Evolutionary conservation across 2,113 vertebrate genomes (phyloP).

Genomic region (Solea senegalensis): DNA sequence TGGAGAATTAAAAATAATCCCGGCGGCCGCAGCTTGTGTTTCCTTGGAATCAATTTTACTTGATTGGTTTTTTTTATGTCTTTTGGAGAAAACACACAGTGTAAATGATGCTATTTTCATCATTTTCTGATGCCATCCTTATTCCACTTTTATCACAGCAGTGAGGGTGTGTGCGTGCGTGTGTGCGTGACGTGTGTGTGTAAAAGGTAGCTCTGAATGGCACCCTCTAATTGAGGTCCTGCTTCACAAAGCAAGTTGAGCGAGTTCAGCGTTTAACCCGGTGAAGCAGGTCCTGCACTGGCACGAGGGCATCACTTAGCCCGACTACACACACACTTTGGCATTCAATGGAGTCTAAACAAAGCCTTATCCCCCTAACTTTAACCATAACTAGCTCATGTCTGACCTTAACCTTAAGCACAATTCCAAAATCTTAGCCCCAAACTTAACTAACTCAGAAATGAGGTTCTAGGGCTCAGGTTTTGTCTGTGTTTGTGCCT

Average conservation of each 20-base stretch:
- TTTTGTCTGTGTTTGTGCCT: too few relatives aligned
- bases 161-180: constrained; percentile 24
- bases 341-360: too few relatives aligned
- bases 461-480: too few relatives aligned
- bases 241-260: constrained; percentile 47
- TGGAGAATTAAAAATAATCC: not conserved
- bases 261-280: constrained; percentile 55
- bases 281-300: constrained; percentile 13
- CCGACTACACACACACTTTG: not conserved
- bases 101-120: not conserved
- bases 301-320: constrained; percentile 1
- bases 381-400: too few relatives aligned
- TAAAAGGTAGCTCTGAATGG: constrained; percentile 29
- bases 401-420: too few relatives aligned
- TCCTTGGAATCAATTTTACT: too few relatives aligned
- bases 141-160: constrained; percentile 28
- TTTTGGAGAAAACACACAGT: not conserved
- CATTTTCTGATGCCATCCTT: constrained; percentile 21
- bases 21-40: too few relatives aligned
- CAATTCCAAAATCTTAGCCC: too few relatives aligned
- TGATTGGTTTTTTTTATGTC: not conserved
- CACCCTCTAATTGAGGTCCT: constrained; percentile 35
- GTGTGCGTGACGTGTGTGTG: constrained; percentile 9
- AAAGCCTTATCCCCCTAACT: too few relatives aligned
- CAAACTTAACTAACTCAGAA: too few relatives aligned